phyloP scores from a whole-genome alignment of 2,113 vertebrate species.

The Aythya baeri region DNA sequence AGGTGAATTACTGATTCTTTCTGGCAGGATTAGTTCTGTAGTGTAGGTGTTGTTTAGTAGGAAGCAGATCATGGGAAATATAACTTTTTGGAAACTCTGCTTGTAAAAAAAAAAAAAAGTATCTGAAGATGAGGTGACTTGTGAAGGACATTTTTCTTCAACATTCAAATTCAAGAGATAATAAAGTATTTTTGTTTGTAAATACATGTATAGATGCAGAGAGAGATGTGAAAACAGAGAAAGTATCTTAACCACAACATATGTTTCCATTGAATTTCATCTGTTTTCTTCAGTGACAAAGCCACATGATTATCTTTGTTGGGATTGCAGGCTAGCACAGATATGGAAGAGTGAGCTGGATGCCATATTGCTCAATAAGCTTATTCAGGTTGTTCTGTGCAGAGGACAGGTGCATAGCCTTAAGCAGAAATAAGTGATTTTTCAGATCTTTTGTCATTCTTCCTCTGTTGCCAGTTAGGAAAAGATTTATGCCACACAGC shows the following conservation, averaged over 20 bases:
- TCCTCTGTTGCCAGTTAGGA: neutral
- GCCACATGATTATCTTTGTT: neutral
- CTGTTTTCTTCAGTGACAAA: constrained; percentile 36
- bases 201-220: neutral
- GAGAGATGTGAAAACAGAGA: neutral
- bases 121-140: neutral
- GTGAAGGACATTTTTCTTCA: neutral
- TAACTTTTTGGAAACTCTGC: neutral
- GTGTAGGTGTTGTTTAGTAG: neutral
- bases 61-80: neutral
- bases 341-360: neutral
- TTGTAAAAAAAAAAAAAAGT: neutral
- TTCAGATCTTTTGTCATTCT: neutral
- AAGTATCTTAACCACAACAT: neutral
- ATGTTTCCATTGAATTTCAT: constrained; percentile 13
- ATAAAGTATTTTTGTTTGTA: neutral
- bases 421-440: neutral
- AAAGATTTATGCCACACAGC: neutral
- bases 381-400: neutral
- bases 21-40: neutral
- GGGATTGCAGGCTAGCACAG: neutral
- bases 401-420: neutral
- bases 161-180: neutral
- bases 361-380: neutral
- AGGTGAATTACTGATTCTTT: neutral